Conservation (phyloP, 2,888 invertebrate species). For the Dichetophora obliterata region DNA sequence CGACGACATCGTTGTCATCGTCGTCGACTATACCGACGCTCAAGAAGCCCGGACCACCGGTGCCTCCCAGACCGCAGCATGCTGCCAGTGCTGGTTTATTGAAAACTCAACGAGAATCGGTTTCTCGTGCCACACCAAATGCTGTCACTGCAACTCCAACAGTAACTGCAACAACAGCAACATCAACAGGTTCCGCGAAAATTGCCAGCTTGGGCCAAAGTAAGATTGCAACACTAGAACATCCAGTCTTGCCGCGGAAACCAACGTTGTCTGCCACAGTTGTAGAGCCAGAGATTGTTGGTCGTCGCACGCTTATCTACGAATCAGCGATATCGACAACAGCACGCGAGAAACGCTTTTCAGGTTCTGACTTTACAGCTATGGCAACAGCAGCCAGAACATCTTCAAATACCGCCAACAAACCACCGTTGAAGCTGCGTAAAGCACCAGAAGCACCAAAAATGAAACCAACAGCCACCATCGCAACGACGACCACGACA, state of each 20-base stretch:
- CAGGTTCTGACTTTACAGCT: constrained; percentile 38
- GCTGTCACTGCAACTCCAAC: constrained; percentile 40
- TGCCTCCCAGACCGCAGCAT: constrained; percentile 82
- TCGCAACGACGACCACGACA: constrained; percentile 31
- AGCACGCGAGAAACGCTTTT: constrained; percentile 55
- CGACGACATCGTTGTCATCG: constrained; percentile 42
- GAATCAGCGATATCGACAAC: constrained; percentile 68
- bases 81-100: constrained; percentile 72
- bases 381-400: constrained; percentile 42
- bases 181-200: constrained; percentile 45
- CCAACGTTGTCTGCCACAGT: constrained; percentile 57
- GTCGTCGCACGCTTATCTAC: constrained; percentile 68
- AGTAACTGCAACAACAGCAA: constrained; percentile 47
- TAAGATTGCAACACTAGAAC: constrained; percentile 34
- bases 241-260: constrained; percentile 60
- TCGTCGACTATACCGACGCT: constrained; percentile 70
- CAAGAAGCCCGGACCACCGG: constrained; percentile 79
- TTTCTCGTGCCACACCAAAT: constrained; percentile 45
- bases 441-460: constrained; percentile 64
- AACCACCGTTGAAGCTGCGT: constrained; percentile 60
- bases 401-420: constrained; percentile 50
- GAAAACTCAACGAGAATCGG: constrained; percentile 70
- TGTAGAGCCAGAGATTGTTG: constrained; percentile 1
- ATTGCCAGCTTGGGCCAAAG: constrained; percentile 23
- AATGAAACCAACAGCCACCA: constrained; percentile 53